phyloP scores from a whole-genome alignment of 2,113 vertebrate genomes.

The Echinops telfairi region DNA sequence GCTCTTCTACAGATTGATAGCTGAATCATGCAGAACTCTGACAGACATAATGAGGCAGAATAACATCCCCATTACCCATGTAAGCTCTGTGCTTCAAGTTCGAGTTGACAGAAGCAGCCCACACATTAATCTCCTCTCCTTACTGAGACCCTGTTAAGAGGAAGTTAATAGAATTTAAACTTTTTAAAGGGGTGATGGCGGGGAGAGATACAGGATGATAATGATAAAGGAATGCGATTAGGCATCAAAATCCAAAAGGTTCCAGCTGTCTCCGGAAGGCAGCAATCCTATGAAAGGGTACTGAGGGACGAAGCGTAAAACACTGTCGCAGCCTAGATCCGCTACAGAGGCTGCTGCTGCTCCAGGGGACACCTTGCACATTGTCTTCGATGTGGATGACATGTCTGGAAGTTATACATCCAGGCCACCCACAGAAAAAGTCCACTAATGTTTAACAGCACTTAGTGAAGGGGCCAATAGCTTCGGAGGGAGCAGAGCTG shows the following conservation, averaged over 20 bases:
- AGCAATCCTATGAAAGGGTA: not conserved
- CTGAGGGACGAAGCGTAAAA: not conserved
- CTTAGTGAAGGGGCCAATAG: not conserved
- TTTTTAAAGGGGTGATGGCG: not conserved
- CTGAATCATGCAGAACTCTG: conserved; percentile 17
- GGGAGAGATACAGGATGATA: not conserved
- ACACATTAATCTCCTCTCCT: conserved; percentile 14
- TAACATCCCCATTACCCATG: conserved; percentile 22
- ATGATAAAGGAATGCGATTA: conserved; percentile 17
- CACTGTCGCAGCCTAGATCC: not conserved
- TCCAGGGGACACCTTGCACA: not conserved
- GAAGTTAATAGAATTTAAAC: conserved; percentile 2
- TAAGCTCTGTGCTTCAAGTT: not conserved
- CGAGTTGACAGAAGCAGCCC: not conserved
- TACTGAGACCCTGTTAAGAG: conserved; percentile 44
- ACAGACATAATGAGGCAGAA: conserved; percentile 23
- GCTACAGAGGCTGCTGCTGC: not conserved
- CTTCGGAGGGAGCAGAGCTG: not conserved
- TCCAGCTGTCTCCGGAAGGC: not conserved
- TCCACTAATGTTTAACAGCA: not conserved
- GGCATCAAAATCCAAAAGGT: not conserved
- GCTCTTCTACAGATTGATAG: conserved; percentile 40
- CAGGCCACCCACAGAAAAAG: not conserved
- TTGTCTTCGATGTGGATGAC: not conserved
- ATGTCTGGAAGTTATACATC: not conserved